phyloP scores from a whole-genome alignment of 2,888 invertebrate genomes.

The Therioaphis trifolii region DNA sequence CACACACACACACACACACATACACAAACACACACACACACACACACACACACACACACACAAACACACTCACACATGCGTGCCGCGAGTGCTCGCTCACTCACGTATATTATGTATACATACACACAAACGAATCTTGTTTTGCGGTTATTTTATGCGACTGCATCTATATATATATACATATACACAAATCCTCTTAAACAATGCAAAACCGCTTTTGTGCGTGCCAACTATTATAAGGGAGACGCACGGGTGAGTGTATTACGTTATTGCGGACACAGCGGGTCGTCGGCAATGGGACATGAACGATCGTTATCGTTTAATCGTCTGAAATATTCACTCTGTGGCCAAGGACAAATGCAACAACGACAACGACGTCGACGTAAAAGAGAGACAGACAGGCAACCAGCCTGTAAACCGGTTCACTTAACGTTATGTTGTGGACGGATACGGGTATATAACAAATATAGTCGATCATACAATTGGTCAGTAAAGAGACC shows the following conservation, averaged over 20 bases:
- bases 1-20: no score
- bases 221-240: slow-evolving; percentile 59
- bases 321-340: slow-evolving; percentile 60
- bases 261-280: slow-evolving; percentile 54
- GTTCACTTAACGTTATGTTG: slow-evolving; percentile 26
- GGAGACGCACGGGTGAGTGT: slow-evolving; percentile 47
- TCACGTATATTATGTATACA: background rate
- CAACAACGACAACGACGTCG: slow-evolving; percentile 18
- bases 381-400: background rate
- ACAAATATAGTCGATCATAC: slow-evolving; percentile 15
- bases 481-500: background rate
- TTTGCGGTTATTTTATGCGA: slow-evolving; percentile 24
- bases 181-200: slow-evolving; percentile 44
- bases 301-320: slow-evolving; percentile 61
- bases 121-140: background rate
- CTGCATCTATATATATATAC: background rate
- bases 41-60: no score
- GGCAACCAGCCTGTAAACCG: slow-evolving; percentile 3
- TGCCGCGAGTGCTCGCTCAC: background rate
- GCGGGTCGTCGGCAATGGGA: slow-evolving; percentile 60
- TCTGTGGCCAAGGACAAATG: slow-evolving; percentile 39
- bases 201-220: slow-evolving; percentile 61
- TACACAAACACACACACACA: background rate
- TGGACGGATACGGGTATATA: background rate
- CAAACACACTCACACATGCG: no score